phyloP scores from a whole-genome alignment of 2,888 invertebrate genomes.

The Melieria picta region DNA sequence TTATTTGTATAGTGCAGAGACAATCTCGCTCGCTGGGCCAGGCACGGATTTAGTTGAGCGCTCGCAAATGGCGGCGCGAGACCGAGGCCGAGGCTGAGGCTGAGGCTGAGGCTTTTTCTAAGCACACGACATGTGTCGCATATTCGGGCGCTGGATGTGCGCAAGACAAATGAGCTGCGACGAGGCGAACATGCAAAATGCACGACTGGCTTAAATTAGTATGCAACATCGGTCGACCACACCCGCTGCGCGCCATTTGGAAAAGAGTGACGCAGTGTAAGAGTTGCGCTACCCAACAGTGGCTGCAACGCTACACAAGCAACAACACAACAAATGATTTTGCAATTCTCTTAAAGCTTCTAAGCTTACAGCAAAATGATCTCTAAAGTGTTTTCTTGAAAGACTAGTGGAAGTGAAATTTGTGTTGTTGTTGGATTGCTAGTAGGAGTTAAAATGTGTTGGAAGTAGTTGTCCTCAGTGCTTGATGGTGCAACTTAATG shows the following conservation, averaged over 20 bases:
- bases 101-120: constrained; percentile 43
- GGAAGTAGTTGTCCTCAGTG: neutral
- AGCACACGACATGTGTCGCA: constrained; percentile 55
- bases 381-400: too few species aligned
- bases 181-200: constrained; percentile 51
- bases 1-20: constrained; percentile 45
- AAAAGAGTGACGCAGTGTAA: too few species aligned
- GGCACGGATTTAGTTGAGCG: constrained; percentile 53
- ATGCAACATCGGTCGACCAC: constrained; percentile 41
- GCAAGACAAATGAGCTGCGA: constrained; percentile 55
- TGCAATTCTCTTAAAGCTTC: too few species aligned
- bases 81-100: too few species aligned
- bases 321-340: too few species aligned
- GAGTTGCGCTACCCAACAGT: too few species aligned
- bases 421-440: too few species aligned
- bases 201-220: constrained; percentile 53
- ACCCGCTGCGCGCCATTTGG: too few species aligned
- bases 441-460: neutral
- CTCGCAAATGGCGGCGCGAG: neutral
- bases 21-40: constrained; percentile 54
- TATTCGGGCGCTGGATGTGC: constrained; percentile 48
- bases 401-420: too few species aligned
- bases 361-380: too few species aligned
- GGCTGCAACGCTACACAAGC: too few species aligned
- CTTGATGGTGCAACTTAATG: neutral